phyloP scores from a whole-genome alignment of 2,797 vertebrate genomes.

The Catamblyrhynchus diadema region DNA sequence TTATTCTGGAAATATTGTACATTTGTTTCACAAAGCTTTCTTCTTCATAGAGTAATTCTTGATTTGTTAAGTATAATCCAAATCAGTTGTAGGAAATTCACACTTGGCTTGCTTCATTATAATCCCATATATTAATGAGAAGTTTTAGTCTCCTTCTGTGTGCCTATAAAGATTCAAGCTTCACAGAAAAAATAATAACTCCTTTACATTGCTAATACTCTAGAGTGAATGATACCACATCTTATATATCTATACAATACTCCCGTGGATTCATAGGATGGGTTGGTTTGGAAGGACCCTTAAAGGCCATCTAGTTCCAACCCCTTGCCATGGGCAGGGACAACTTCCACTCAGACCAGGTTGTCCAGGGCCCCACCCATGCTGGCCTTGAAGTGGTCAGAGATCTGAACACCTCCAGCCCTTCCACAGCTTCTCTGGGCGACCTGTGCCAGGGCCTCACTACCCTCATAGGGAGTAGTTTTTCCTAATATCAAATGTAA shows the following conservation, averaged over 20 bases:
- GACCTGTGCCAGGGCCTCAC: background rate
- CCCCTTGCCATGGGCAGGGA: background rate
- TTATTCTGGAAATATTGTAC: background rate
- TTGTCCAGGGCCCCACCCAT: background rate
- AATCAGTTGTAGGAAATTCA: background rate
- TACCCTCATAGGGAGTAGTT: fast-evolving
- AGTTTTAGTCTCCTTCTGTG: background rate
- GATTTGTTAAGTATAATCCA: background rate
- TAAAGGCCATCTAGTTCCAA: background rate
- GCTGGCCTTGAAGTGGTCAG: background rate
- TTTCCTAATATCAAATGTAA: background rate
- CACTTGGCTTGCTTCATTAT: background rate
- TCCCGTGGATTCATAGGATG: background rate
- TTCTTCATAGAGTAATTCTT: background rate
- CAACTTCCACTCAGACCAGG: background rate
- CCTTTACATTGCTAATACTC: background rate
- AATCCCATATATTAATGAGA: background rate
- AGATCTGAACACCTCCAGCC: background rate
- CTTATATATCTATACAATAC: background rate
- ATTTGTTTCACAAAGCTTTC: background rate
- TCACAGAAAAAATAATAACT: background rate
- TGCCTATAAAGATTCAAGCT: background rate
- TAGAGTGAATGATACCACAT: background rate
- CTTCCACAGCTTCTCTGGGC: background rate
- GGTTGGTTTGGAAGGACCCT: background rate